Conservation (phyloP, 1,140 invertebrate genomes). For the Sesamia nonagrioides region DNA sequence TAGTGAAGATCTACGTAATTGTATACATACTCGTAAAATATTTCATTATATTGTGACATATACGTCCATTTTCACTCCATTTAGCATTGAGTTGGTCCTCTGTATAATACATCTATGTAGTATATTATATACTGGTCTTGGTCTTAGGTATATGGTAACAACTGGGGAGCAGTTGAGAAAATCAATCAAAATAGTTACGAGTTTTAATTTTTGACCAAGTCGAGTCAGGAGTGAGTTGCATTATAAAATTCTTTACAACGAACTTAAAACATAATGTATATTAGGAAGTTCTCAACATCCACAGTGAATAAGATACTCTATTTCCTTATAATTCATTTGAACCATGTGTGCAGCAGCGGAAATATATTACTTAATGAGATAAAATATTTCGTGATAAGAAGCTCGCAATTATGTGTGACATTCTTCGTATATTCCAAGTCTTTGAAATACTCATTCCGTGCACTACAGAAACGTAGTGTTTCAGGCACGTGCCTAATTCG, state of each 20-base stretch:
- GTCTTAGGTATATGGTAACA: background rate
- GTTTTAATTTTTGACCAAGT: too few species aligned
- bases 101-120: background rate
- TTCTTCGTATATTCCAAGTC: too few species aligned
- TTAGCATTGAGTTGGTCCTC: background rate
- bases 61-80: background rate
- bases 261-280: background rate
- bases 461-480: too few species aligned
- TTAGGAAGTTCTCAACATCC: too few species aligned
- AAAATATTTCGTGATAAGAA: background rate
- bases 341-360: background rate
- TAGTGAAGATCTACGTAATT: conserved; percentile 4
- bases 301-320: background rate
- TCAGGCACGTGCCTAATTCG: too few species aligned
- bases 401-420: too few species aligned
- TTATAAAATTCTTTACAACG: too few species aligned
- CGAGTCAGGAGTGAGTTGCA: too few species aligned
- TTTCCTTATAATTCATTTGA: background rate
- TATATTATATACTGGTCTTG: too few species aligned
- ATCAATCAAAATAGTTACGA: too few species aligned
- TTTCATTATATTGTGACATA: conserved; percentile 13
- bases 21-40: conserved; percentile 26
- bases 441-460: too few species aligned
- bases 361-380: background rate
- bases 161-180: background rate